Percentiles rank a stretch among this genome's conserved stretches.
phyloP scores from a whole-genome alignment of 2,113 vertebrate species.

The Urocolius indicus region DNA sequence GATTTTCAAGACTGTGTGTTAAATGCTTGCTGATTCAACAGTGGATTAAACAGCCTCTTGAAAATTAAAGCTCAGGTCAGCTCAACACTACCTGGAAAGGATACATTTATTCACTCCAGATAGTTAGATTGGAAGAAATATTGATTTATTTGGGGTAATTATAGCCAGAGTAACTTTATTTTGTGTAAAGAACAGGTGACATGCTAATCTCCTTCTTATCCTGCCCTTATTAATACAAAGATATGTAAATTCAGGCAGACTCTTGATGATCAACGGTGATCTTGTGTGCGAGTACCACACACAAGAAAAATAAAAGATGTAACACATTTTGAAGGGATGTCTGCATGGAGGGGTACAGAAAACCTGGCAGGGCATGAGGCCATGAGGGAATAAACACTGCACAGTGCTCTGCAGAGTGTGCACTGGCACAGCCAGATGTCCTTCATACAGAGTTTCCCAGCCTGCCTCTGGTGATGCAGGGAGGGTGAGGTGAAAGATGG shows the following conservation, averaged over 20 bases:
- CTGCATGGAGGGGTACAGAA: not conserved
- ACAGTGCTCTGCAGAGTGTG: not conserved
- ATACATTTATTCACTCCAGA: not conserved
- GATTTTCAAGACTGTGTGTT: not conserved
- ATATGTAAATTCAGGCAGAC: not conserved
- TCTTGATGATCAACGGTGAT: not conserved
- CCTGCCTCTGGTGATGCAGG: not conserved
- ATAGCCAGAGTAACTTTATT: not conserved
- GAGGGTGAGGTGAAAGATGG: not conserved
- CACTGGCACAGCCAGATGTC: too few relatives aligned
- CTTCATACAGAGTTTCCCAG: not conserved
- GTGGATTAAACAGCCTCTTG: not conserved
- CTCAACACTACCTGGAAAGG: not conserved
- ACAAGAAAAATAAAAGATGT: not conserved
- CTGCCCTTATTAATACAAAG: not conserved
- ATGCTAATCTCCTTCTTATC: not conserved
- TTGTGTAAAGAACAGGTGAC: not conserved
- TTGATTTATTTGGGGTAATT: not conserved
- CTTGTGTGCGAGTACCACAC: too few relatives aligned
- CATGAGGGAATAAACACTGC: not conserved
- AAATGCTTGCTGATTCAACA: not conserved
- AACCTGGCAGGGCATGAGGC: not conserved
- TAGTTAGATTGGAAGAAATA: not conserved
- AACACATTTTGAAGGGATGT: not conserved
- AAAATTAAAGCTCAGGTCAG: not conserved